Evolutionary conservation across 2,113 vertebrate genomes (phyloP).

Genomic region (Raja brachyura): DNA sequence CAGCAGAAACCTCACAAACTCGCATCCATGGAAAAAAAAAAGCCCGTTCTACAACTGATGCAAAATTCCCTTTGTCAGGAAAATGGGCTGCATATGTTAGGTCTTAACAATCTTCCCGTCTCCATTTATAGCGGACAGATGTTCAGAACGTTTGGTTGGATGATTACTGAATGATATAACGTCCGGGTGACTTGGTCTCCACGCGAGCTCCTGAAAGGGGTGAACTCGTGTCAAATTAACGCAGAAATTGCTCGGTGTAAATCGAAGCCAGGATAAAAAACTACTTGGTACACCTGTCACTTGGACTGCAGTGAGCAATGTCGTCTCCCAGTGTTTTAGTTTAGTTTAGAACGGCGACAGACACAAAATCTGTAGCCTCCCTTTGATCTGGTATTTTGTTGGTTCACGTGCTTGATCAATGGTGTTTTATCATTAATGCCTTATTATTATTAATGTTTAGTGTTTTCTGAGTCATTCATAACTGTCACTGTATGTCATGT

Average conservation of each 20-base stretch:
- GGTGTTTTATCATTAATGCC: no score
- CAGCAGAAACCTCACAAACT: conserved; percentile 61
- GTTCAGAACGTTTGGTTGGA: conserved; percentile 20
- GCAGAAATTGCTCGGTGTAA: neutral
- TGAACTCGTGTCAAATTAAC: neutral
- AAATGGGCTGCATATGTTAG: conserved; percentile 56
- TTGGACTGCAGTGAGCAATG: neutral
- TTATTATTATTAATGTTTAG: no score
- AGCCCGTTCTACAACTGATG: conserved; percentile 50
- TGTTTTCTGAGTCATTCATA: no score
- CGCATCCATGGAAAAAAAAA: conserved; percentile 50
- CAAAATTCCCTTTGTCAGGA: conserved; percentile 55
- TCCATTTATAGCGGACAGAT: conserved; percentile 23
- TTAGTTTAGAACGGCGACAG: no score
- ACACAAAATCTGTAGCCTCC: no score
- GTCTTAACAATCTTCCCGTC: conserved; percentile 57
- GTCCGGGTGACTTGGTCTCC: conserved; percentile 23
- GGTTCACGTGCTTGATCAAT: no score
- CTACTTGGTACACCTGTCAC: neutral
- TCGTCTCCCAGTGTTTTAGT: neutral
- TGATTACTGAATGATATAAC: conserved; percentile 9
- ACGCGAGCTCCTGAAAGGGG: neutral
- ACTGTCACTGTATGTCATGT: no score
- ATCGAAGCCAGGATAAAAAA: neutral
- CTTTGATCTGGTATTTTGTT: no score